phyloP scores from a whole-genome alignment of 2,888 invertebrate genomes.

The Polyploca ridens region DNA sequence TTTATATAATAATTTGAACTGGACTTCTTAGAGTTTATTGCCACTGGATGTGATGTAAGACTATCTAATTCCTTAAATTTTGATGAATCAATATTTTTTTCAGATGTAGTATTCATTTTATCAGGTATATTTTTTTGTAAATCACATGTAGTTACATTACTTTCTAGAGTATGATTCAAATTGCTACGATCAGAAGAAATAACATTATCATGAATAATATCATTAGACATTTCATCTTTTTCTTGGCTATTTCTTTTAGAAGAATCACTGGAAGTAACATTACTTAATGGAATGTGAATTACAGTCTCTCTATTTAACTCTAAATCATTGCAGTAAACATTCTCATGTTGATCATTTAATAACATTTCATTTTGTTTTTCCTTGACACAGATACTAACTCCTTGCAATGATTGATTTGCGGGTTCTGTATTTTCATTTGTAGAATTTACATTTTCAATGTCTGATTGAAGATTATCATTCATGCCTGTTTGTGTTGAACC shows the following conservation, averaged over 20 bases:
- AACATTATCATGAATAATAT: neutral
- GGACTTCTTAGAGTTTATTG: neutral
- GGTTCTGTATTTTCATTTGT: neutral
- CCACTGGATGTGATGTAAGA: neutral
- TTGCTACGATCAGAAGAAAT: neutral
- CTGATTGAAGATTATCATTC: neutral
- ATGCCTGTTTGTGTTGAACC: neutral
- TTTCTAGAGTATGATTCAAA: no score
- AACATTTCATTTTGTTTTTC: neutral
- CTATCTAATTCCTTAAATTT: no score
- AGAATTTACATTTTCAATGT: neutral
- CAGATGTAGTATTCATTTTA: no score
- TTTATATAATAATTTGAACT: neutral
- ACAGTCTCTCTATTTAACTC: neutral
- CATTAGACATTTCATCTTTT: neutral
- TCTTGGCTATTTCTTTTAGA: neutral
- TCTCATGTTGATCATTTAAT: neutral
- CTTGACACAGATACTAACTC: neutral
- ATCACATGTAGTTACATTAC: no score
- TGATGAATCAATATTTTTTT: no score
- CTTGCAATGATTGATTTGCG: neutral
- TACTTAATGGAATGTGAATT: neutral
- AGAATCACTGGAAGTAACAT: constrained; percentile 1
- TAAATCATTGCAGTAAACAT: neutral
- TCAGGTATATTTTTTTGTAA: no score